phyloP scores from a whole-genome alignment of 2,888 invertebrate species.

The Lumbricus terrestris region DNA sequence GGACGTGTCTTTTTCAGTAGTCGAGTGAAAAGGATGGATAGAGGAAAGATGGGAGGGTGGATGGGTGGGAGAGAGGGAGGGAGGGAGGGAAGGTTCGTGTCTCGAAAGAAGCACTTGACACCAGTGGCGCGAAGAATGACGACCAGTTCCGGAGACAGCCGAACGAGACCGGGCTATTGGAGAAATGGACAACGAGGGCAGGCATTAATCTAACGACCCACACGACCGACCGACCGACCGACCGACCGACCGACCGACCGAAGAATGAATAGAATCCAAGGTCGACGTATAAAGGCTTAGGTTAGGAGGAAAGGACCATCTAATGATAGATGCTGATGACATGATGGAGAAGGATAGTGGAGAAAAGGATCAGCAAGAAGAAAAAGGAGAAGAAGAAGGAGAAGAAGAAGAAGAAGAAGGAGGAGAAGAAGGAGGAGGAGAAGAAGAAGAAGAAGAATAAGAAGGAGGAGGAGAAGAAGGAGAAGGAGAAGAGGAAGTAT shows the following conservation, averaged over 20 bases:
- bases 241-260: not conserved
- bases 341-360: constrained; percentile 9
- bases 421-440: too few species aligned
- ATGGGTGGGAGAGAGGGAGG: too few species aligned
- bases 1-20: not conserved
- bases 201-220: not conserved
- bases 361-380: constrained; percentile 16
- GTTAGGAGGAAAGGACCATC: not conserved
- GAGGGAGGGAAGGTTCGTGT: too few species aligned
- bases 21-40: not conserved
- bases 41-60: too few species aligned
- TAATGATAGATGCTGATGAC: not conserved
- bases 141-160: not conserved
- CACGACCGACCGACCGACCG: not conserved
- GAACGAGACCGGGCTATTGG: not conserved
- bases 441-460: not conserved
- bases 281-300: not conserved
- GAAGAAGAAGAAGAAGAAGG: not conserved
- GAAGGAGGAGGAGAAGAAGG: not conserved
- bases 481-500: not conserved
- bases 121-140: not conserved
- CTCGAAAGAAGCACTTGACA: not conserved
- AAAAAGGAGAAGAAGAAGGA: not conserved
- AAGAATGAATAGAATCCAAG: not conserved
- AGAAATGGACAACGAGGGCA: not conserved